Conservation (phyloP, 2,113 vertebrate species). For the Tragelaphus imberbis region DNA sequence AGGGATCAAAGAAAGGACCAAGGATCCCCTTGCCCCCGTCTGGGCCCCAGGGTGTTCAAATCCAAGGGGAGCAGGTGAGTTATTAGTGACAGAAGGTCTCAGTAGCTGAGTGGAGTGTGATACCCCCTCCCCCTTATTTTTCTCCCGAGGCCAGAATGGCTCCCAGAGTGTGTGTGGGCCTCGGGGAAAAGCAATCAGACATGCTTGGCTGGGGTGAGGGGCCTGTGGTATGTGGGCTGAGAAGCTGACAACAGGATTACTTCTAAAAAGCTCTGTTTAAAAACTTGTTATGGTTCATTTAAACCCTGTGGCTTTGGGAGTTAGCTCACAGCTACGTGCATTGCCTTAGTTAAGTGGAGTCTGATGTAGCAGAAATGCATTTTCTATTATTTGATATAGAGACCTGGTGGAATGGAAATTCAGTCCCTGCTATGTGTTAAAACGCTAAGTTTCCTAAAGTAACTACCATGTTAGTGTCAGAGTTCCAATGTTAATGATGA, state of each 20-base stretch:
- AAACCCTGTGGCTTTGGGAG: neutral
- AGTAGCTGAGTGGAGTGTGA: neutral
- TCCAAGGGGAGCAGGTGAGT: no score
- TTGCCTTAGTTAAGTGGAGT: constrained; percentile 40
- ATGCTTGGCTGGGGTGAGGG: neutral
- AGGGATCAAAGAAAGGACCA: neutral
- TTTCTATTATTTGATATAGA: neutral
- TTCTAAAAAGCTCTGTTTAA: constrained; percentile 38
- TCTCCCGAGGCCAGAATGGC: neutral
- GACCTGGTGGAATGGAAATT: neutral
- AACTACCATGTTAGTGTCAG: neutral
- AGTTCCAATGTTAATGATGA: neutral
- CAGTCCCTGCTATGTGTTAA: neutral
- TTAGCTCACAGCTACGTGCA: neutral
- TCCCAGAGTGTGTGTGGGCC: neutral
- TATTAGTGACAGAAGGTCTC: neutral
- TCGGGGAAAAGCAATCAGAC: neutral
- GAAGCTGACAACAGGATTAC: neutral
- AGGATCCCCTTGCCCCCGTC: accelerated
- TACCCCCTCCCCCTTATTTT: neutral
- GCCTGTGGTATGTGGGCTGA: neutral
- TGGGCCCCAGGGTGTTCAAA: neutral
- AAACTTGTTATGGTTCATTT: constrained; percentile 17
- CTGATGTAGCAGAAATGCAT: constrained; percentile 4
- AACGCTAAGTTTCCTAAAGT: neutral